Conservation (phyloP, 2,113 vertebrate species). For the Tetrax tetrax region DNA sequence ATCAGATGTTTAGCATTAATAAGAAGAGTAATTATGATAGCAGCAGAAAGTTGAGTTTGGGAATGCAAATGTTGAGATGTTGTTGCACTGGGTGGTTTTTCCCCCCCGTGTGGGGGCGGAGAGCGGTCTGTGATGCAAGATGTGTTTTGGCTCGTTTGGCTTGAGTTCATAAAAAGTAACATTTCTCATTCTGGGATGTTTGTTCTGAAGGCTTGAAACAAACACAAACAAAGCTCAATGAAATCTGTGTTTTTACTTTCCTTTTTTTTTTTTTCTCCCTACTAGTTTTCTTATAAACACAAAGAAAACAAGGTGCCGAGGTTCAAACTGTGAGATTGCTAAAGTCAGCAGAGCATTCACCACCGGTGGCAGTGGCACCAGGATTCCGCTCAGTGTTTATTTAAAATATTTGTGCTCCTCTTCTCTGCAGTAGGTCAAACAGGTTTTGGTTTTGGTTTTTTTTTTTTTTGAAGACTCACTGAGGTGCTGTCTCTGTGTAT, state of each 20-base stretch:
- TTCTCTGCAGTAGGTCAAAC: not conserved
- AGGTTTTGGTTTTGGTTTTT: not conserved
- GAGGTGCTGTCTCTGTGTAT: not conserved
- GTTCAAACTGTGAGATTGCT: not conserved
- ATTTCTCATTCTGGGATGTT: constrained; percentile 56
- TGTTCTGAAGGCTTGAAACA: constrained; percentile 54
- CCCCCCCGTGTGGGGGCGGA: constrained; percentile 16
- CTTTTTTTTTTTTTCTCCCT: not conserved
- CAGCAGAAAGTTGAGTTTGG: constrained; percentile 68
- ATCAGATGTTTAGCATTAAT: constrained; percentile 27
- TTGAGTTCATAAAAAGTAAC: constrained; percentile 66
- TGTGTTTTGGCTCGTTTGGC: constrained; percentile 61
- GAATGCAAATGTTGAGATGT: constrained; percentile 66
- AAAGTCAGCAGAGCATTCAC: not conserved
- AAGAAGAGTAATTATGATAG: not conserved
- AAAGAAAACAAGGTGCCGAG: not conserved
- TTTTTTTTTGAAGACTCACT: not conserved
- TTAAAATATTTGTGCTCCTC: constrained; percentile 31
- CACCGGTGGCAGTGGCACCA: not conserved
- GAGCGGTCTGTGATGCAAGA: constrained; percentile 53
- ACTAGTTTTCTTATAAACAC: not conserved
- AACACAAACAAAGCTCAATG: constrained; percentile 39
- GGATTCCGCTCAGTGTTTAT: not conserved
- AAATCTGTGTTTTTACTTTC: constrained; percentile 16
- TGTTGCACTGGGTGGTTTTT: constrained; percentile 50